Evolutionary conservation across 1,140 invertebrate genomes (phyloP).

Genomic region (Gonioctena quinquepunctata): DNA sequence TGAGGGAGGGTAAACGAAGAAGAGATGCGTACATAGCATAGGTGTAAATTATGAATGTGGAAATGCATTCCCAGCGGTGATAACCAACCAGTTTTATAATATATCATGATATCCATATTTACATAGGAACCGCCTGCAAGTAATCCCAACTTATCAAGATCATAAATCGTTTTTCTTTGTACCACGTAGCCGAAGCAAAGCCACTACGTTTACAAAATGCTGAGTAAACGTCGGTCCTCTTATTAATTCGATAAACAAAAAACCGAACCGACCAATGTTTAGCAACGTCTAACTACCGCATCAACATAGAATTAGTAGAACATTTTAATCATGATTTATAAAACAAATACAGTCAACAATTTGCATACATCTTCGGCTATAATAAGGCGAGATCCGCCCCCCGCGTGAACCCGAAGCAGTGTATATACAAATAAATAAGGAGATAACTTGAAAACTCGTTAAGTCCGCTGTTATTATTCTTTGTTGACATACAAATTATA

Average conservation of each 20-base stretch:
- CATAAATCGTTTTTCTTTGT: background rate
- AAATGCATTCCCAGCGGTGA: background rate
- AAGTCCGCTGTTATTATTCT: constrained; percentile 50
- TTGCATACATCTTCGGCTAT: constrained; percentile 35
- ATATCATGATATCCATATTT: background rate
- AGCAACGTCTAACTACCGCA: constrained; percentile 13
- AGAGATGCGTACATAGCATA: no score
- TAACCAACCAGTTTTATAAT: background rate
- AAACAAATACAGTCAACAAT: constrained; percentile 41
- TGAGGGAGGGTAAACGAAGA: background rate
- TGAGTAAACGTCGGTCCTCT: background rate
- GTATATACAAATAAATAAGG: constrained; percentile 39
- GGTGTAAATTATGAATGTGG: background rate
- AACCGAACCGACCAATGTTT: background rate
- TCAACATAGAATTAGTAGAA: constrained; percentile 19
- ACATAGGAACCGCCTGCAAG: background rate
- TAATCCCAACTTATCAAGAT: background rate
- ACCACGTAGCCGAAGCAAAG: background rate
- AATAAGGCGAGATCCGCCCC: constrained; percentile 28
- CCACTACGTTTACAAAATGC: background rate
- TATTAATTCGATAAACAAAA: background rate
- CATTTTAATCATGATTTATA: constrained; percentile 42
- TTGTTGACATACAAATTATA: constrained; percentile 54
- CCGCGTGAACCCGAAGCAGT: background rate
- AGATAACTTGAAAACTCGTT: constrained; percentile 50